Percentiles rank a stretch among this genome's conserved stretches.
Evolutionary conservation across 2,113 vertebrate species (phyloP).

Genomic region (Lasiurus borealis): DNA sequence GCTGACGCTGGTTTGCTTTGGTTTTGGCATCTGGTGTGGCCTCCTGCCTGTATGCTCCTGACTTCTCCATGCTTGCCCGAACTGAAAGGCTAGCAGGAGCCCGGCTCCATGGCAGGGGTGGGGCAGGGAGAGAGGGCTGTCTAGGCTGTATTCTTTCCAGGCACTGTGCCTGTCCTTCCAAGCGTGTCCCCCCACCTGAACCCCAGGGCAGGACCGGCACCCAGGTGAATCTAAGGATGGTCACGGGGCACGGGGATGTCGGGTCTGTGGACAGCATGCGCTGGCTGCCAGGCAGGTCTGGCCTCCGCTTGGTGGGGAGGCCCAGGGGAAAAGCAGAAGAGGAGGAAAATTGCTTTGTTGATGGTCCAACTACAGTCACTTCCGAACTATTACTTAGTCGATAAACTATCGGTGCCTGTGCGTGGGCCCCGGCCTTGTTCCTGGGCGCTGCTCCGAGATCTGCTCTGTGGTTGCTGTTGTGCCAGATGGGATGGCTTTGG

Average conservation of each 20-base stretch:
- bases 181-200: background rate
- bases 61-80: background rate
- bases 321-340: background rate
- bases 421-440: background rate
- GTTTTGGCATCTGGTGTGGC: background rate
- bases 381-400: conserved; percentile 66
- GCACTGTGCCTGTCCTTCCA: background rate
- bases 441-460: background rate
- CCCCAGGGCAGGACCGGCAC: background rate
- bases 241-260: background rate
- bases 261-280: background rate
- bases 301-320: background rate
- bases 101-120: background rate
- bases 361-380: background rate
- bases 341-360: conserved; percentile 47
- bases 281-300: background rate
- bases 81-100: background rate
- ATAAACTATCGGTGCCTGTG: conserved; percentile 76
- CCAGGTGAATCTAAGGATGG: background rate
- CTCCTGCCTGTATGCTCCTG: background rate
- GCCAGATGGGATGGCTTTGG: accelerated
- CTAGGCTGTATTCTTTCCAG: background rate
- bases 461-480: background rate
- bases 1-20: background rate
- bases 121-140: background rate